Base-by-base conservation (phyloP, 2,113 vertebrate species). In the Sander lucioperca region DNA sequence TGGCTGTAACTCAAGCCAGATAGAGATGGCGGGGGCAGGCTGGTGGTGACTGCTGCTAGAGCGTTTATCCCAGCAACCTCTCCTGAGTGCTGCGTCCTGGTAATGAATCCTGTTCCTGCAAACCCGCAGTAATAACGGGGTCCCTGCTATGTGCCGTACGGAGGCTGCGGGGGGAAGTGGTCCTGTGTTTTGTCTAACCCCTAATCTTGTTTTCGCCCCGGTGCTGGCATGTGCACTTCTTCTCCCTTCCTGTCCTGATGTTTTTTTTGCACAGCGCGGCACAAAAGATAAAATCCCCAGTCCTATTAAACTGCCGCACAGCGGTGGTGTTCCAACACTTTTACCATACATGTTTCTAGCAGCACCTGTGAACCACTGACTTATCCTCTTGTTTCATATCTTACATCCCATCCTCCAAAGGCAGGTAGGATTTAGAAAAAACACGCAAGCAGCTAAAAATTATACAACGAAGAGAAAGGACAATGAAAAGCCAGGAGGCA, bases 161-260 rank as follows among this genome's bases (percentile, higher is more conserved):
- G 63, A 68, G 69, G 70, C 75, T 7, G 54, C 16, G 7, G 33
- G 36, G 63, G 77, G 83, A 79, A 83, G 80, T 61, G 67, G 33
- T 71, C 30, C 77, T 75, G 70, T 87, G 81, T 91, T 91, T 87
- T 90, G 89, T 86, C 88, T 89, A 86, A 89, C 18, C 50, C 70
- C 58, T 85, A 89, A 89, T 93, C 88, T 86, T 83, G 86, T 89
- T 89, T 93, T 85, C 4, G 39, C 54, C 59, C 80, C 47, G 39
- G 61, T 50, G 61, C 84, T 88, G 84, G 76, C 79, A 88, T 61
- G 70, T 4, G 27, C 61, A 74, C 62, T 50, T 77, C 79, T 86
- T 81, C 76, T 85, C 83, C 84, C 87, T 80, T 90, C 76, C 84
- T 79, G 76, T 71, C 48, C 51, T 33, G 12, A 66, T 81, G 50